A percentile compares a stretch with the other conserved stretches of the same genome.
Conservation (phyloP, 1,140 invertebrate species). For the Whitmania pigra region DNA sequence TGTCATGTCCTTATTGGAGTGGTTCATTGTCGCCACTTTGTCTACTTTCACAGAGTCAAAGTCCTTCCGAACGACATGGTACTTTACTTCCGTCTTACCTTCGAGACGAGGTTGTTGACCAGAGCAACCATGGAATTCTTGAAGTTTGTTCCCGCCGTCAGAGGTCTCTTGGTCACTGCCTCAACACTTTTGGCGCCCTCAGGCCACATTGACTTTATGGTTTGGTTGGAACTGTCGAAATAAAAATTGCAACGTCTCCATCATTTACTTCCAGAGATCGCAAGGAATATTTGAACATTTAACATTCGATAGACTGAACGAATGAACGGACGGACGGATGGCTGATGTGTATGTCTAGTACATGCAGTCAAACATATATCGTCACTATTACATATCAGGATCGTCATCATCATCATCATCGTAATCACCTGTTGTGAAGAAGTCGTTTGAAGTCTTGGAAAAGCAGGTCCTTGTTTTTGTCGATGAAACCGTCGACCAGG, state of each 20-base stretch:
- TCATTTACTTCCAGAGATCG: too few relatives aligned
- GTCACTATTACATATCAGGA: too few relatives aligned
- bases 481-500: conserved; percentile 68
- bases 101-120: conserved; percentile 71
- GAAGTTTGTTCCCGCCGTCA: conserved; percentile 82
- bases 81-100: conserved; percentile 47
- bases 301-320: too few relatives aligned
- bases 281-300: too few relatives aligned
- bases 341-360: too few relatives aligned
- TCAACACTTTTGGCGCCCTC: conserved; percentile 80
- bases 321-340: too few relatives aligned
- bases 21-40: too few relatives aligned
- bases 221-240: conserved; percentile 47
- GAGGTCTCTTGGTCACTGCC: conserved; percentile 76
- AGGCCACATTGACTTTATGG: conserved; percentile 82
- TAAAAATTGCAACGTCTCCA: background rate
- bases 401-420: too few relatives aligned
- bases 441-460: conserved; percentile 74
- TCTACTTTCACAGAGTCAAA: too few relatives aligned
- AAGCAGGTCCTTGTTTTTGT: conserved; percentile 83
- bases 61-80: too few relatives aligned
- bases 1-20: too few relatives aligned
- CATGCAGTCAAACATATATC: too few relatives aligned
- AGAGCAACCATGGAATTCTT: conserved; percentile 83
- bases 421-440: conserved; percentile 52